phyloP scores from a whole-genome alignment of 2,113 vertebrate species.

The Ciconia maguari region DNA sequence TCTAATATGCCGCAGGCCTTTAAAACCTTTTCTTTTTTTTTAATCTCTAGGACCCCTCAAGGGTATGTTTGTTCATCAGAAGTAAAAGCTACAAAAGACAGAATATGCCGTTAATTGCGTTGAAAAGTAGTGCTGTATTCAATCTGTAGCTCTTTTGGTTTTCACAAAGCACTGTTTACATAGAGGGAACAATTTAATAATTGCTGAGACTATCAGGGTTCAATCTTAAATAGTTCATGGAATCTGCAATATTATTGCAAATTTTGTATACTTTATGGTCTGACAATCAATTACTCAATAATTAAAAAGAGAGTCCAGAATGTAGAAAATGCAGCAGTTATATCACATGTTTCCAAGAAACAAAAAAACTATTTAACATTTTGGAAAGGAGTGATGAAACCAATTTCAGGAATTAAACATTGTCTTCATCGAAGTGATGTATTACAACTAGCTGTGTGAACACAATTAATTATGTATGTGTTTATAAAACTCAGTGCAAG shows the following conservation, averaged over 20 bases:
- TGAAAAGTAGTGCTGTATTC: neutral
- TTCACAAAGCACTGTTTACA: neutral
- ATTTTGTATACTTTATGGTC: neutral
- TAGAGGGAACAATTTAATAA: neutral
- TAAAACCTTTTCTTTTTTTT: neutral
- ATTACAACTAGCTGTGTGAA: neutral
- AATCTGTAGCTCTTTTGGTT: neutral
- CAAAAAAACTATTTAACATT: neutral
- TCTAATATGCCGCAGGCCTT: neutral
- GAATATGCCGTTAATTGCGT: neutral
- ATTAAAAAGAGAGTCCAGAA: neutral
- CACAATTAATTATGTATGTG: neutral
- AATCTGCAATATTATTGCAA: neutral
- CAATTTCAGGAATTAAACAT: neutral
- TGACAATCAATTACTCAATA: neutral
- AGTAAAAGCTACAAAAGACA: neutral
- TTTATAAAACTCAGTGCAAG: neutral
- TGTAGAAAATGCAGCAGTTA: neutral
- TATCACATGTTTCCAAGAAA: neutral
- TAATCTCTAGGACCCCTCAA: neutral
- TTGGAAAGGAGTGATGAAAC: neutral
- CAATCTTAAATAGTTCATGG: neutral
- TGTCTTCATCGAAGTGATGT: neutral
- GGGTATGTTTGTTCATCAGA: neutral
- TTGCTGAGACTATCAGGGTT: neutral